Conservation (phyloP, 2,888 invertebrate genomes). For the Dorcus parallelipipedus region DNA sequence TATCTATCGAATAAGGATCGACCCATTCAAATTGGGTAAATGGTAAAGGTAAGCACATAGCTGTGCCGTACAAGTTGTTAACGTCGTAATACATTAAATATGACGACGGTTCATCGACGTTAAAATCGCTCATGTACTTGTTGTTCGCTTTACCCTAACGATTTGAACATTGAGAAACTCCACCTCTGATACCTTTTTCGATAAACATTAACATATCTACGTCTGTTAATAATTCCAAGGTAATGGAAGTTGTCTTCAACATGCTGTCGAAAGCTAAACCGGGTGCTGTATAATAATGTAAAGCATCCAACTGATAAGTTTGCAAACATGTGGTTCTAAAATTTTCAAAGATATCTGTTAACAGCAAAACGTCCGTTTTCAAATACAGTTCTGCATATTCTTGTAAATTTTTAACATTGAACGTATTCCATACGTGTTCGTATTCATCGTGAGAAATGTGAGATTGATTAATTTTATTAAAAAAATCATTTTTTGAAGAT, state of each 20-base stretch:
- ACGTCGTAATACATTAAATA: conserved; percentile 13
- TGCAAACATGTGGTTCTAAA: conserved; percentile 28
- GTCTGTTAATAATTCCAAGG: conserved; percentile 34
- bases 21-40: too few relatives aligned
- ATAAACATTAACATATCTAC: conserved; percentile 24
- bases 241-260: conserved; percentile 31
- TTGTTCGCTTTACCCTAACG: too few relatives aligned
- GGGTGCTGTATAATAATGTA: conserved; percentile 35
- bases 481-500: too few relatives aligned
- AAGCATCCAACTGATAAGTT: conserved; percentile 33
- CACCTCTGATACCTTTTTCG: too few relatives aligned
- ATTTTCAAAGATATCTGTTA: conserved; percentile 37
- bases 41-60: too few relatives aligned
- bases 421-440: too few relatives aligned
- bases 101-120: too few relatives aligned
- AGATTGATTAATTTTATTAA: too few relatives aligned
- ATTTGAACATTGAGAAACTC: too few relatives aligned
- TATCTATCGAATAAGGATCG: too few relatives aligned
- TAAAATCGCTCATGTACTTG: too few relatives aligned
- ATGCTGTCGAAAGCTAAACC: conserved; percentile 35
- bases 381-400: conserved; percentile 34
- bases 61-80: conserved; percentile 17
- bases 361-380: conserved; percentile 25
- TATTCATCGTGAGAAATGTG: too few relatives aligned
- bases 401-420: conserved; percentile 15